Base-by-base conservation (phyloP, 2,888 invertebrate genomes). In the Calameuta idolon region DNA sequence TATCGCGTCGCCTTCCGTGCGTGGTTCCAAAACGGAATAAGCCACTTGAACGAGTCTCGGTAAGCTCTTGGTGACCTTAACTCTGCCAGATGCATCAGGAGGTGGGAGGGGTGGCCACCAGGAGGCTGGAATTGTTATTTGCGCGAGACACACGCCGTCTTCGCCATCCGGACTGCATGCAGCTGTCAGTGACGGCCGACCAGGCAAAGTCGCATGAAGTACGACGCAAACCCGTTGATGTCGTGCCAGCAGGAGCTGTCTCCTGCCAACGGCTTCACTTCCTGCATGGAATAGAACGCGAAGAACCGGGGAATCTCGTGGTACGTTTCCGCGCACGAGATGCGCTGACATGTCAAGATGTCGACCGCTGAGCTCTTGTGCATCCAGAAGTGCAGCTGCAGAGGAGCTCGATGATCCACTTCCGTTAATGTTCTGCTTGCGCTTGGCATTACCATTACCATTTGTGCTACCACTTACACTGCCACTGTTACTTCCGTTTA, bases 81-180 rank as follows among this genome's bases (percentile, higher is more conserved):
- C 87, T 33, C 89, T 81, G 87, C 93, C 89, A 78, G 90, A 83
- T 87, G 91, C 94, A 79, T 94, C 94, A 0, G 94, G 94, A 1
- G 94, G 93, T 5, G 95, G 94, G 78, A 95, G 89, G 1, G 96
- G 95, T 33, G 95, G 95, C 98, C 98, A 98, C 98, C 98, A 98
- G 77, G 95, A 95, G 12, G 97, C 95, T 0, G 98, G 98, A 69
- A 98, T 94, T 1, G 97, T 96, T 79, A 92, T 92, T 90, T 97
- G 96, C 0, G 97, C 97, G 77, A 98, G 94, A 90, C 98, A 98
- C 1, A 98, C 98, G 0, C 98, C 97, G 89, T 98, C 97, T 89
- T 97, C 96, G 15, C 97, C 97, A 90, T 97, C 97, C 1, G 98
- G 98, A 87, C 97, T 97, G 92, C 98, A 98, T n/a, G 97, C 96